Percentiles rank a stretch among this genome's conserved stretches.
Conservation (phyloP, 2,113 vertebrate species). For the Loxodonta africana region DNA sequence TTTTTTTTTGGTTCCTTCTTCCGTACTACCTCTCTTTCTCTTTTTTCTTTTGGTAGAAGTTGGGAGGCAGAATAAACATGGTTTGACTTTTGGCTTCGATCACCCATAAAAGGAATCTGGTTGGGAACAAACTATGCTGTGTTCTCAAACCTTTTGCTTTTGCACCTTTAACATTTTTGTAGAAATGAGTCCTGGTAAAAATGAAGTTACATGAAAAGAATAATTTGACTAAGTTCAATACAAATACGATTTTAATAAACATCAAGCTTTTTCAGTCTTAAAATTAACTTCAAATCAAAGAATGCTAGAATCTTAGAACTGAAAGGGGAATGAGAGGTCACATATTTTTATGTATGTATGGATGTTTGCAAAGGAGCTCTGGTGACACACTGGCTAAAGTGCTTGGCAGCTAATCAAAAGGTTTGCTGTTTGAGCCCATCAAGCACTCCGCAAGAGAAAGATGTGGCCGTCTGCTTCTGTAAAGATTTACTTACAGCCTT, state of each 20-base stretch:
- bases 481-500: no score
- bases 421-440: no score
- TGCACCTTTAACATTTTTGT: conserved; percentile 46
- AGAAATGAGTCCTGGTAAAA: conserved; percentile 36
- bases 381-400: no score
- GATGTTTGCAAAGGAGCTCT: no score
- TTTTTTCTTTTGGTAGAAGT: not conserved
- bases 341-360: not conserved
- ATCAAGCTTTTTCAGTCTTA: not conserved
- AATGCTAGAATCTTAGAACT: conserved; percentile 43
- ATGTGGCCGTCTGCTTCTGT: no score
- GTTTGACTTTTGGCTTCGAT: conserved; percentile 26
- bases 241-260: conserved; percentile 16
- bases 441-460: no score
- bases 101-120: not conserved
- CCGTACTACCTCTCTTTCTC: not conserved
- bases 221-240: not conserved
- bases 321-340: not conserved
- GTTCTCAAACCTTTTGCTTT: not conserved
- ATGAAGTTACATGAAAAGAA: conserved; percentile 7
- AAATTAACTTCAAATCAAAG: conserved; percentile 28
- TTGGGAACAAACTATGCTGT: not conserved
- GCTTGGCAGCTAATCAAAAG: no score
- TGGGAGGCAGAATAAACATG: not conserved
- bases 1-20: not conserved